Evolutionary conservation across 1,140 invertebrate species (phyloP), one percentile per base, ranked within the genome.

Genomic region (Lepidurus packardi): DNA sequence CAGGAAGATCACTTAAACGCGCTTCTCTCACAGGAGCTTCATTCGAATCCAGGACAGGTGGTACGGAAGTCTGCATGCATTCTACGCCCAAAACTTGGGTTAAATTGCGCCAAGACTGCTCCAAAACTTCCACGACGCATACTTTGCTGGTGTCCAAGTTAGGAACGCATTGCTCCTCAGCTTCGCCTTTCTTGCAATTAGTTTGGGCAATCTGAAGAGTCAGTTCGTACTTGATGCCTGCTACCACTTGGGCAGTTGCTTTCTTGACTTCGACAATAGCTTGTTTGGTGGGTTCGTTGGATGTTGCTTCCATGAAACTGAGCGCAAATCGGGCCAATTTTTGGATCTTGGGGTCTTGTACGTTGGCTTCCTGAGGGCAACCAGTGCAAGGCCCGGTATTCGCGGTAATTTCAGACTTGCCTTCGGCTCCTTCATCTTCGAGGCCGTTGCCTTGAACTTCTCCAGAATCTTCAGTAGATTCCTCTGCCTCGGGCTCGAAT

Each of bases 391-490:
- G 74, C 8, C 80, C 78, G 43, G 47, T 77, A 5, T 78, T 47
- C 13, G 77, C 77, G 34, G 3, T 34, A 34, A 8, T 78, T 77
- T 44, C 80, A 73, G 25, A 1, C 0, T n/a, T 34, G 34, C 34
- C 34, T 34, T 34, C 34, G 34, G 34, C 34, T 2, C 3, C 34
- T 34, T 89, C 88, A 75, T 88, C 88, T 10, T 86, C 87, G 34
- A 87, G 86, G 16, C 86, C 86, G 45, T 86, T 65, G 16, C 53
- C 53, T 16, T 65, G 53, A 21, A 65, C 86, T 43, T 84, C 85
- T 53, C 84, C 85, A 78, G 83, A 84, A 9, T 84, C 79, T 74
- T 83, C 85, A 25, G 83, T 81, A 43, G 80, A 80, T 42, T 81
- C 81, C 65, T 82, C 82, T 74, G 79, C 81, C 73, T 80, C 81